Conservation (phyloP, 2,888 invertebrate genomes). For the Aquatica leii region DNA sequence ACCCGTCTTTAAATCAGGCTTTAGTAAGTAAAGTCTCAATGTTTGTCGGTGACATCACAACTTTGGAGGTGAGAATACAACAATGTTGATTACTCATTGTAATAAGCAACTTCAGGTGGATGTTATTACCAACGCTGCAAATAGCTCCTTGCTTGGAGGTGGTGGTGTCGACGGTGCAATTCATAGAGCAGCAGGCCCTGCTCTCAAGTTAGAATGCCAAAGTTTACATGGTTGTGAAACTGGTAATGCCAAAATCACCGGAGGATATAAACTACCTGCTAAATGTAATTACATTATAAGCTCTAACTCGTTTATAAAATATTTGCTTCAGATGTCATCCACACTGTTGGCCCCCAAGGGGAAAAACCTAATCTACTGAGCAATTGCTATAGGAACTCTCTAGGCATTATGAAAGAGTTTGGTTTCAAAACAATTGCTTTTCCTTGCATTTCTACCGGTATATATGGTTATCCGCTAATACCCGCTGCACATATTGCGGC, state of each 20-base stretch:
- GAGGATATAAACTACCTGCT: constrained; percentile 82
- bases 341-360: constrained; percentile 88
- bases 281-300: constrained; percentile 76
- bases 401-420: constrained; percentile 66
- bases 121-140: constrained; percentile 92
- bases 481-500: constrained; percentile 81
- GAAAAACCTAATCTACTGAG: constrained; percentile 70
- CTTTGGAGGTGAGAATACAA: constrained; percentile 72
- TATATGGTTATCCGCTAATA: constrained; percentile 86
- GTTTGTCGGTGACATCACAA: constrained; percentile 84
- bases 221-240: constrained; percentile 77
- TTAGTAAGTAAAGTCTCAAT: constrained; percentile 71
- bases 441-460: constrained; percentile 92
- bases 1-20: constrained; percentile 58
- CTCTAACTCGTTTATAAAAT: too few relatives aligned
- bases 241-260: constrained; percentile 86
- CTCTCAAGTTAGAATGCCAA: constrained; percentile 74
- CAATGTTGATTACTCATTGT: too few relatives aligned
- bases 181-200: constrained; percentile 79
- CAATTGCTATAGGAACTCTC: constrained; percentile 75
- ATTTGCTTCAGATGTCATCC: constrained; percentile 86
- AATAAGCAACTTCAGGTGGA: constrained; percentile 67
- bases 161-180: constrained; percentile 94
- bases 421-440: constrained; percentile 77
- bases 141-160: constrained; percentile 76